Percentiles rank a stretch among this genome's conserved stretches.
phyloP scores from a whole-genome alignment of 2,113 vertebrate species.

The Amia ocellicauda region DNA sequence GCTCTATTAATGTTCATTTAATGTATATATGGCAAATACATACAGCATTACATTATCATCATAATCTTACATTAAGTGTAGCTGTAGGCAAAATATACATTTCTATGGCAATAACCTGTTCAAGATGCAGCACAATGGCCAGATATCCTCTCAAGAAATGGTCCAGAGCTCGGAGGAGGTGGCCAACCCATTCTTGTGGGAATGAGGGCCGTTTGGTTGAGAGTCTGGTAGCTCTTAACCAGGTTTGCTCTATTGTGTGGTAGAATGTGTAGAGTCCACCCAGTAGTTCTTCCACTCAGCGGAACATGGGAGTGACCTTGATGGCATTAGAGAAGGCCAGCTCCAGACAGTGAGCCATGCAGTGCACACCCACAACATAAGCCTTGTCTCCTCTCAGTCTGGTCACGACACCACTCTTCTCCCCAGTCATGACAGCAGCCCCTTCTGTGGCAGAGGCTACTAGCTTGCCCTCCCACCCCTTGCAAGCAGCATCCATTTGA shows the following conservation, averaged over 20 bases:
- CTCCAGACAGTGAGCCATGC: conserved; percentile 16
- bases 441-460: conserved; percentile 17
- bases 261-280: no score
- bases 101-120: no score
- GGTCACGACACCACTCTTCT: conserved; percentile 11
- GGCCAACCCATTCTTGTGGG: conserved; percentile 4
- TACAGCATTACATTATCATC: no score
- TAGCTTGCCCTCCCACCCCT: background rate
- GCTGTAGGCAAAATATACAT: no score
- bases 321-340: conserved; percentile 7
- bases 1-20: no score
- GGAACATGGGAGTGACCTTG: background rate
- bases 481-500: background rate
- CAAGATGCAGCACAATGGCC: no score
- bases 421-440: conserved; percentile 12
- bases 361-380: conserved; percentile 9
- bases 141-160: conserved; percentile 8
- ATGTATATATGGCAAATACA: no score
- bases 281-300: conserved; percentile 7
- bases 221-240: background rate
- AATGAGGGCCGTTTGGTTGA: background rate
- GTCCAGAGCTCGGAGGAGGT: background rate
- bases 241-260: conserved; percentile 15
- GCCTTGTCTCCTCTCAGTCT: conserved; percentile 7
- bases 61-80: no score